Percentiles rank a stretch among this genome's conserved stretches.
These are phyloP conservation scores for Microcebus ravelobensis DNA, from an alignment of 2,113 vertebrate species.

Conservation along the genomic window DNA sequence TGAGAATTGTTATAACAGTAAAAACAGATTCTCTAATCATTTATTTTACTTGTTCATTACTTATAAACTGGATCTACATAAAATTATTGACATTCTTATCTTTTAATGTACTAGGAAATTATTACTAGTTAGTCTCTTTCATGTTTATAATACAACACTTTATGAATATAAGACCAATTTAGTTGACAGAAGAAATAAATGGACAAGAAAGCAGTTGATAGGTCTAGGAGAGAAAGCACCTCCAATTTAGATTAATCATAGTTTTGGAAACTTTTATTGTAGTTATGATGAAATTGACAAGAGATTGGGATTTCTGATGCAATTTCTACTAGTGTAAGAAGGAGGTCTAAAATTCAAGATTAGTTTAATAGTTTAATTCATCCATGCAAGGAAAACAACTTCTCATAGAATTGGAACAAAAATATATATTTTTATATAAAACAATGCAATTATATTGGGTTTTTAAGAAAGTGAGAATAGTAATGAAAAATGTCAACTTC, in stretches of 20 bases:
- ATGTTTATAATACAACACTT: not conserved
- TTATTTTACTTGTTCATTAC: not conserved
- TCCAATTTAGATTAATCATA: not conserved
- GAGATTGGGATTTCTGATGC: not conserved
- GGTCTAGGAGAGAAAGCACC: not conserved
- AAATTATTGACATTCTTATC: not conserved
- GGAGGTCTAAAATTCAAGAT: not conserved
- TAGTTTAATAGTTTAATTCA: not conserved
- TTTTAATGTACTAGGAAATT: not conserved
- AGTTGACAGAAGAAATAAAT: not conserved
- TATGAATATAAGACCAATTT: not conserved
- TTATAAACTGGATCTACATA: not conserved
- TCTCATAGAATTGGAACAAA: not conserved
- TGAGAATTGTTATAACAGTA: not conserved
- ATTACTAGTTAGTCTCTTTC: not conserved
- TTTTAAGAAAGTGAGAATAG: not conserved
- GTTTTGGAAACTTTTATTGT: not conserved
- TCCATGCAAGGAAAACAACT: not conserved
- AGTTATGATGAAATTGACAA: not conserved
- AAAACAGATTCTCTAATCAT: not conserved
- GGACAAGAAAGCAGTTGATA: not conserved
- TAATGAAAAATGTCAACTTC: not conserved
- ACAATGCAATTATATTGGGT: not conserved
- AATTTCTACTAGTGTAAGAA: not conserved
- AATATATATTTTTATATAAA: not conserved